phyloP scores from a whole-genome alignment of 2,888 invertebrate genomes.

The Stramonita haemastoma region DNA sequence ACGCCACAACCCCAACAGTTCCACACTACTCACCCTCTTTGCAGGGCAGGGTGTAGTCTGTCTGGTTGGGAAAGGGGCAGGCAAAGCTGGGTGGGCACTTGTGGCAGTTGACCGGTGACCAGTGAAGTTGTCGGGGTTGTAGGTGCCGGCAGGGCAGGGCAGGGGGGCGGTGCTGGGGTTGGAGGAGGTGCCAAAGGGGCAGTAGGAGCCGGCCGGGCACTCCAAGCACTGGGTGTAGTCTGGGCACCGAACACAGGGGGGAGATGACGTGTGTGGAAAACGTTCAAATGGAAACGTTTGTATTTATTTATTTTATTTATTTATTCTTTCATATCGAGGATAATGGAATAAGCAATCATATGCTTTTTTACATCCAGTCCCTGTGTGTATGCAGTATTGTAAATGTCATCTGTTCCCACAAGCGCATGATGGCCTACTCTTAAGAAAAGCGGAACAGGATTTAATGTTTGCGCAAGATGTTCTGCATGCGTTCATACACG shows the following conservation, averaged over 20 bases:
- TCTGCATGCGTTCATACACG: no score
- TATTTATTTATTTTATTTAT: no score
- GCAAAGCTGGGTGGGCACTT: slow-evolving; percentile 70
- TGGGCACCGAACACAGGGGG: slow-evolving; percentile 41
- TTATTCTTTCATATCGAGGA: no score
- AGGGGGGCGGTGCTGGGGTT: slow-evolving; percentile 65
- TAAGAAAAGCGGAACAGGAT: no score
- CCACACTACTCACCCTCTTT: slow-evolving; percentile 61
- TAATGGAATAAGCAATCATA: no score
- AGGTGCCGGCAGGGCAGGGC: slow-evolving; percentile 71
- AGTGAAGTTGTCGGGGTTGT: slow-evolving; percentile 66
- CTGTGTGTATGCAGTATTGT: no score
- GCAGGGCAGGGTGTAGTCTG: slow-evolving; percentile 64
- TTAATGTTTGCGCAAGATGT: no score
- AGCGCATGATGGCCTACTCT: no score
- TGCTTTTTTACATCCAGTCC: no score
- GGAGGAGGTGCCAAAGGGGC: slow-evolving; percentile 68
- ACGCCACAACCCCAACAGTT: not conserved
- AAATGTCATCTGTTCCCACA: no score
- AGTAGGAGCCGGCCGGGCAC: slow-evolving; percentile 73
- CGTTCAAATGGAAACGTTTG: not conserved
- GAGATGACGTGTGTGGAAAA: slow-evolving; percentile 18
- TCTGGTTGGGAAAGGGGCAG: slow-evolving; percentile 70
- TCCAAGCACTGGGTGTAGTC: slow-evolving; percentile 67
- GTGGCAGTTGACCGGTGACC: slow-evolving; percentile 71